Percentiles rank a stretch among this genome's conserved stretches.
These are phyloP conservation scores for Megalopta genalis DNA, from an alignment of 1,140 invertebrate genomes.

Conservation along the genomic window DNA sequence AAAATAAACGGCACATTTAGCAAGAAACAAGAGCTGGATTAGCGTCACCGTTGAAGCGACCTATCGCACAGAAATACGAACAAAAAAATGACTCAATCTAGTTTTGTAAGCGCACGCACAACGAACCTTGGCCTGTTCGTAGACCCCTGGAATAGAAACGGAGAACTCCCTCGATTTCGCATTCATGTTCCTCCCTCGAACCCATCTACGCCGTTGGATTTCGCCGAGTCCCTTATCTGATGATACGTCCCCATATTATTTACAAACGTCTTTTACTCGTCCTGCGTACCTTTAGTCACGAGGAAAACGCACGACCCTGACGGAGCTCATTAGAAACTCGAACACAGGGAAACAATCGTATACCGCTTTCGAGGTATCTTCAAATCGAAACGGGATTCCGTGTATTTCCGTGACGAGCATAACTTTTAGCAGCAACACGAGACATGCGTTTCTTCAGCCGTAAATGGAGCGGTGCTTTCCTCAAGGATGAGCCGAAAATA, in stretches of 20 bases:
- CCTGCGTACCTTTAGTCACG: too few relatives aligned
- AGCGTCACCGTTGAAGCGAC: slow-evolving; percentile 15
- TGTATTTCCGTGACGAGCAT: not conserved
- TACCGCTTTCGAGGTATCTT: not conserved
- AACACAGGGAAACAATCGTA: not conserved
- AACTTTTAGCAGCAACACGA: not conserved
- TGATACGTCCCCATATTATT: not conserved
- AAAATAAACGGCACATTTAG: too few relatives aligned
- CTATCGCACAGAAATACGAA: slow-evolving; percentile 8
- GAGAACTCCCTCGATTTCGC: slow-evolving; percentile 1
- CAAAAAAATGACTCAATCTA: slow-evolving; percentile 39
- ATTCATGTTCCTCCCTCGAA: not conserved
- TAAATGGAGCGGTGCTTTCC: not conserved
- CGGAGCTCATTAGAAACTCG: slow-evolving; percentile 30
- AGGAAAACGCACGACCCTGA: slow-evolving; percentile 14
- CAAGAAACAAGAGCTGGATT: slow-evolving; percentile 4
- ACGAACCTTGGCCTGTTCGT: slow-evolving; percentile 34
- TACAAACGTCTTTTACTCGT: not conserved
- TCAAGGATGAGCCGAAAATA: too few relatives aligned
- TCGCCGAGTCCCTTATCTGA: not conserved
- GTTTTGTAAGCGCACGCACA: slow-evolving; percentile 39
- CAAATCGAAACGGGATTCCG: not conserved
- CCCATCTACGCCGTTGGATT: too few relatives aligned
- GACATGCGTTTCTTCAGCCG: not conserved
- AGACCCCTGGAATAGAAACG: slow-evolving; percentile 15